Percentiles rank a stretch among this genome's conserved stretches.
Evolutionary conservation across 2,888 invertebrate genomes (phyloP).

Genomic region (Hemithea aestivaria): DNA sequence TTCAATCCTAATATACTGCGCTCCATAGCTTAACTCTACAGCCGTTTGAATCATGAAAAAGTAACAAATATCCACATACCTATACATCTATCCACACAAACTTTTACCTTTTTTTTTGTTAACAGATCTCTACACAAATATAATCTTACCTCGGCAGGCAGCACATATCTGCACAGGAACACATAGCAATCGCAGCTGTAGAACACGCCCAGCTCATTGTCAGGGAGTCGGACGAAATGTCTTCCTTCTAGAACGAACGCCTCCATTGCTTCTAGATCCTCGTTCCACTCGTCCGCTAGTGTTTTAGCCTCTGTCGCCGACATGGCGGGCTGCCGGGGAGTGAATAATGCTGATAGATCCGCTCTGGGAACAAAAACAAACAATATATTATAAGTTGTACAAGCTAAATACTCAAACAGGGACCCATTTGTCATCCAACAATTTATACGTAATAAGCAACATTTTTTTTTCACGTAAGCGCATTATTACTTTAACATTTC

Average conservation of each 20-base stretch:
- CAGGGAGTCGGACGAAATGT: conserved; percentile 97
- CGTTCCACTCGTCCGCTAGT: conserved; percentile 97
- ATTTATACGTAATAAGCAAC: too few relatives aligned
- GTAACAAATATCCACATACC: too few relatives aligned
- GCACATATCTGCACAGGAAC: conserved; percentile 97
- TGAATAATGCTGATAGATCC: conserved; percentile 96
- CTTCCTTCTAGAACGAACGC: conserved; percentile 97
- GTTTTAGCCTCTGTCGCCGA: conserved; percentile 89
- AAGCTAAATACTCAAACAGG: too few relatives aligned
- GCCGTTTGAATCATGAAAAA: too few relatives aligned
- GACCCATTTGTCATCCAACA: too few relatives aligned
- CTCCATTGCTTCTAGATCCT: conserved; percentile 98
- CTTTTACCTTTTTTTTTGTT: too few relatives aligned
- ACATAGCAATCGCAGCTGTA: conserved; percentile 98
- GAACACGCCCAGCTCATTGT: conserved; percentile 94
- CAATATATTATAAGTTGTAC: not conserved
- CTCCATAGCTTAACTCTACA: too few relatives aligned
- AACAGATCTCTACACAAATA: too few relatives aligned
- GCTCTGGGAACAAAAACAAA: conserved; percentile 74
- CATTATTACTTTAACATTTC: too few relatives aligned
- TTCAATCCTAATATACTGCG: too few relatives aligned
- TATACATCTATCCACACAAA: too few relatives aligned
- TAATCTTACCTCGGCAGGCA: conserved; percentile 80
- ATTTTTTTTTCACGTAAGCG: too few relatives aligned
- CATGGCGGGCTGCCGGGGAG: conserved; percentile 95